These are phyloP conservation scores for Pantala flavescens DNA, from an alignment of 1,140 invertebrate genomes.

Conservation along the genomic window DNA sequence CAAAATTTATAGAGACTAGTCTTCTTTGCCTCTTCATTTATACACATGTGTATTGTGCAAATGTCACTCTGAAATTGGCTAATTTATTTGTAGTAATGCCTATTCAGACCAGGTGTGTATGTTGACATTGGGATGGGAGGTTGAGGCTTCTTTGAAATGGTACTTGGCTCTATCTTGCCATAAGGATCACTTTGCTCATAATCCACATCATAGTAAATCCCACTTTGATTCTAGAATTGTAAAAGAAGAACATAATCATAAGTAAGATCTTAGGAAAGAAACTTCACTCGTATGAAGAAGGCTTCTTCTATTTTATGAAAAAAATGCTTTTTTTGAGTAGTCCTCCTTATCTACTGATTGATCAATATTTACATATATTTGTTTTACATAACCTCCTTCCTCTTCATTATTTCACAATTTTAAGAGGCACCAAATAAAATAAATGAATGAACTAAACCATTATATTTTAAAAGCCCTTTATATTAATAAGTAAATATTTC, in stretches of 20 bases:
- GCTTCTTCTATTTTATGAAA: not conserved
- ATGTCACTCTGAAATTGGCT: not conserved
- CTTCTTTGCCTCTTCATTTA: not conserved
- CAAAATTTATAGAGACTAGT: not conserved
- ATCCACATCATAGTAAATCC: constrained; percentile 79
- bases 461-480: too few species aligned
- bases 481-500: too few species aligned
- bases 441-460: too few species aligned
- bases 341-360: too few species aligned
- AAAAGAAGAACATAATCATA: constrained; percentile 17
- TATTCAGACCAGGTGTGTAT: constrained; percentile 32
- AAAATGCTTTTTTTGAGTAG: not conserved
- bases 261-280: not conserved
- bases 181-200: constrained; percentile 56
- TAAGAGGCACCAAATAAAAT: too few species aligned
- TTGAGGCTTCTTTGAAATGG: constrained; percentile 24
- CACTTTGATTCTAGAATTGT: constrained; percentile 60
- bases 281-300: not conserved
- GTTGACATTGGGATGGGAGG: constrained; percentile 58
- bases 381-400: too few species aligned
- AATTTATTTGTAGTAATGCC: not conserved
- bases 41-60: not conserved
- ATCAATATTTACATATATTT: too few species aligned
- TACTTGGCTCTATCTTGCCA: constrained; percentile 41
- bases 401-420: too few species aligned